Evolutionary conservation across 2,888 invertebrate species (phyloP).

Genomic region (Acanthosepion pharaonis): DNA sequence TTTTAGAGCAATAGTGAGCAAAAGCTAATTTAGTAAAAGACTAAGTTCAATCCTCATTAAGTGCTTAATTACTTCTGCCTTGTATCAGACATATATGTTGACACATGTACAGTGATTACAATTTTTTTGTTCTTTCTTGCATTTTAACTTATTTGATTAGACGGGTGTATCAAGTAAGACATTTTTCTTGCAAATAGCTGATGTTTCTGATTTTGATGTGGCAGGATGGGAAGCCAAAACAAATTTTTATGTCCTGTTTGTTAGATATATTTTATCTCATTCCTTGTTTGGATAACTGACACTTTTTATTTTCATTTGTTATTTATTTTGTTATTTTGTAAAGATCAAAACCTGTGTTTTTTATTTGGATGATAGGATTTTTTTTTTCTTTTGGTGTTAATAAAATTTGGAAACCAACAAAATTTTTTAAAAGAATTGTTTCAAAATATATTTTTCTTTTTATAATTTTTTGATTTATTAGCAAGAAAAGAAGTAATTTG

Average conservation of each 20-base stretch:
- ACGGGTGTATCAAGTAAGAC: neutral
- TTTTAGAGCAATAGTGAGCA: no score
- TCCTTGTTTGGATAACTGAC: neutral
- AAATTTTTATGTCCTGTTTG: neutral
- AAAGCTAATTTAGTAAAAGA: no score
- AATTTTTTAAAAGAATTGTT: neutral
- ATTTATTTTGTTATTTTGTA: neutral
- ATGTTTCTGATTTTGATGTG: neutral
- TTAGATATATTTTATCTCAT: neutral
- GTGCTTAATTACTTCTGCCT: no score
- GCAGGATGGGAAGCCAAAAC: neutral
- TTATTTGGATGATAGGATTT: neutral
- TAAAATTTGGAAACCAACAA: neutral
- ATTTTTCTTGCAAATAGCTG: neutral
- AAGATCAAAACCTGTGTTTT: neutral
- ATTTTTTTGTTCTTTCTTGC: no score
- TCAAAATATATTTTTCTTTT: neutral
- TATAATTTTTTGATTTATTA: neutral
- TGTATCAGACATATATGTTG: neutral
- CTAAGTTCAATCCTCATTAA: no score
- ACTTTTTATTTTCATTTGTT: neutral
- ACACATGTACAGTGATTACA: neutral
- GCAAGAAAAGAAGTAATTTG: neutral
- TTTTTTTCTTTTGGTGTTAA: neutral
- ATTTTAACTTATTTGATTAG: neutral